Evolutionary conservation across 1,140 invertebrate genomes (phyloP), one percentile per base, ranked within the genome.

Genomic region (Gonatopus flavifemur): DNA sequence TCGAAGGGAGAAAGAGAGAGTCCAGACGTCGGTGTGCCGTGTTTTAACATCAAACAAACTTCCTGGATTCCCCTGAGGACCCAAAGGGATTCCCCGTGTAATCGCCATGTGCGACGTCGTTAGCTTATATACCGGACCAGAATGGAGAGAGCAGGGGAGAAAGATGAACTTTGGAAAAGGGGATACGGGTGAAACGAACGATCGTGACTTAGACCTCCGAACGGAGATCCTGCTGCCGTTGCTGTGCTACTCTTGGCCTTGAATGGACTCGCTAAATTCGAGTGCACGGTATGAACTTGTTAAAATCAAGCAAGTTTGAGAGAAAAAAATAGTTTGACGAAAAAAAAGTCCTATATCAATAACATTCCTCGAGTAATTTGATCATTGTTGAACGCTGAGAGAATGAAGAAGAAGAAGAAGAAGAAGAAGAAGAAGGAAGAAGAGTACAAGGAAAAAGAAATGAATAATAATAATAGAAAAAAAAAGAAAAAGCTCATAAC

Each of bases 21-120:
- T 49, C 50, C 35, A 46, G 41, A 31, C 50, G 39, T n/a, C n/a
- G n/a, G n/a, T n/a, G n/a, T n/a, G n/a, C n/a, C n/a, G 36, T 45
- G 59, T 51, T 55, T 62, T 55, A 60, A 66, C 55, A 66, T 67
- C 57, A 55, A 59, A 63, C 55, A 61, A 67, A 66, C 62, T 62
- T 64, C 58, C 33, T 50, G 50, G 50, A n/a, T 41, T 46, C 61
- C 57, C 59, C 62, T 63, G 61, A 56, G 57, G 12, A n/a, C n/a
- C 39, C 31, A 32, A 60, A 38, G 48, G 37, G 43, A 60, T 62
- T 62, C 44, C 49, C 64, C 62, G 59, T 65, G 55, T 65, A 66
- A 67, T 64, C 64, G 57, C 65, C 64, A 58, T n/a, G n/a, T n/a
- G n/a, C n/a, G n/a, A n/a, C 60, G 60, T 67, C 59, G 62, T 70